Evolutionary conservation across 1,140 invertebrate species (phyloP).

Genomic region (Homarus americanus): DNA sequence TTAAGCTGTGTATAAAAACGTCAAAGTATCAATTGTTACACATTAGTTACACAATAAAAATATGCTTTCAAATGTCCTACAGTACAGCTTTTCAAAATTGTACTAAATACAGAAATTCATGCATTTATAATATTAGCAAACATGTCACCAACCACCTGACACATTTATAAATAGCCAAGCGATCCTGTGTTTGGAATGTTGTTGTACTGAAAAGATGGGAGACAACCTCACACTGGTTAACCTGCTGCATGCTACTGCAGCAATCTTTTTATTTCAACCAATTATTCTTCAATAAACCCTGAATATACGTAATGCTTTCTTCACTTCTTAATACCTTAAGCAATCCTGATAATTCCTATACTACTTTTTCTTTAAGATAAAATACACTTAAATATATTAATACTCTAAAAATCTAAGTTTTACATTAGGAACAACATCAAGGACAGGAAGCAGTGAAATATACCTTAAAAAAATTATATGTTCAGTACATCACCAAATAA

Average conservation of each 20-base stretch:
- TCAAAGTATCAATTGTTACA: too few species aligned
- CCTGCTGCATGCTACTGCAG: background rate
- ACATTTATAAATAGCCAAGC: background rate
- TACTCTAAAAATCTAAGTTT: too few species aligned
- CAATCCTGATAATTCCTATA: background rate
- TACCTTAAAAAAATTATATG: too few species aligned
- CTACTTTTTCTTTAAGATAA: background rate
- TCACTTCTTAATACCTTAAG: background rate
- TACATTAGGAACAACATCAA: background rate
- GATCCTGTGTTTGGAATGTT: background rate
- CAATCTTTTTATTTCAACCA: background rate
- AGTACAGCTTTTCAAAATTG: background rate
- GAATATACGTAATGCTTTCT: background rate
- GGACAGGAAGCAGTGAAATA: too few species aligned
- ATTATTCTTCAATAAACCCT: background rate
- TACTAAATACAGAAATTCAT: background rate
- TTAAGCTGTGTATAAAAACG: background rate
- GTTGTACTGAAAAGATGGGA: background rate
- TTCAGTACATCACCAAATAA: too few species aligned
- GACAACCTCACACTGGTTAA: background rate
- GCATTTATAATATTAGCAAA: background rate
- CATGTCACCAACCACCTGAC: background rate
- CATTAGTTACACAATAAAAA: background rate
- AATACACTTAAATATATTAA: background rate
- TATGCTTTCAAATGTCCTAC: constrained; percentile 10